Base-by-base conservation (phyloP, 2,797 vertebrate genomes). In the Gephyroberyx darwinii region DNA sequence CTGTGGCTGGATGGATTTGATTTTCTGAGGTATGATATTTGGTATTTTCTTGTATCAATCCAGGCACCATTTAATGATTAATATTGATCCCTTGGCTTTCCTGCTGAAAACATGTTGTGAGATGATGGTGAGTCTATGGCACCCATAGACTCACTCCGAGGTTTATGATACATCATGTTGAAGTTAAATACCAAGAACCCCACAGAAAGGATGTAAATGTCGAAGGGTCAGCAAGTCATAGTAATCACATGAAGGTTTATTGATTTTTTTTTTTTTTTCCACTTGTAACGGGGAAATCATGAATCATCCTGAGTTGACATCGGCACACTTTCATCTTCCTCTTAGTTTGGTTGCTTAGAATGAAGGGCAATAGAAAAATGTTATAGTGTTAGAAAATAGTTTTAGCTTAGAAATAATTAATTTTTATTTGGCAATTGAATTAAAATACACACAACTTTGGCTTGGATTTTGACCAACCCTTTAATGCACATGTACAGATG, bases 121-220 rank as follows among this genome's bases (percentile, higher is more conserved):
- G 52, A 50, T 14, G 47, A 48, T 71, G 58, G 26, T 48, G 26
- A 2, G 51, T 19, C 1, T 26, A 17, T n/a, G 8, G 26, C 26
- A 3, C 26, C 19, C 26, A 5, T 67, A 61, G 16, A 52, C 8
- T 45, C 20, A 14, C 51, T n/a, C 45, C 1, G 43, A 61, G 16
- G 12, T 20, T n/a, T n/a, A 53, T 39, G 35, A 70, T 83, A 31
- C 57, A 85, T 88, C 45, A 57, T 55, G 71, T 65, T 73, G 33
- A 72, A 74, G 54, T 74, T 84, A 78, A 85, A 88, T 72, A 81
- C 60, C 64, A 77, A 47, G 41, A 61, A 22, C 71, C 37, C 8
- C 13, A 31, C 31, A 55, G 60, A 69, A 26, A 54, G 50, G 26
- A 58, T 68, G 64, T 43, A 47, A 65, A 66, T 1, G 33, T 78